These are phyloP conservation scores for Lerista edwardsae DNA, from an alignment of 2,797 vertebrate species.

Conservation along the genomic window DNA sequence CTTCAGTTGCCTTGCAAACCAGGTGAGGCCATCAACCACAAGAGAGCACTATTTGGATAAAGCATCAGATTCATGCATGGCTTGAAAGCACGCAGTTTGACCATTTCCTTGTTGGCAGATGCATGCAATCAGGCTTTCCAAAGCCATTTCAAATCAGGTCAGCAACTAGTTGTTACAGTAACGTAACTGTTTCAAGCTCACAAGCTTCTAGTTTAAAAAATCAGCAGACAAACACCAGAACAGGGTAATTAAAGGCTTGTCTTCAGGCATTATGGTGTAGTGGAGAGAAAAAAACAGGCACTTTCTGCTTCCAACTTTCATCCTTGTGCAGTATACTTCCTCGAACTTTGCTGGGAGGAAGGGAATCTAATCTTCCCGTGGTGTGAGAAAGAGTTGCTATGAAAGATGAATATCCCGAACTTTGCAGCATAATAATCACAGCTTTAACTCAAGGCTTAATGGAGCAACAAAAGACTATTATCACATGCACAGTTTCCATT, in stretches of 20 bases:
- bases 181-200: neutral
- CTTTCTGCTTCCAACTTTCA: neutral
- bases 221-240: neutral
- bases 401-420: neutral
- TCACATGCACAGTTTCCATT: neutral
- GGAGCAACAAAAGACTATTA: neutral
- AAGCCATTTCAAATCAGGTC: neutral
- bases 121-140: neutral
- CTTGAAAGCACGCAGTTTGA: neutral
- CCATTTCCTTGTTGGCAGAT: neutral
- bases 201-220: constrained; percentile 13
- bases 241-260: neutral
- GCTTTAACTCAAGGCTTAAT: constrained; percentile 21
- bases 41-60: neutral
- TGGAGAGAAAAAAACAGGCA: neutral
- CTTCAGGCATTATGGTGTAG: neutral
- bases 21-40: neutral
- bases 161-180: neutral
- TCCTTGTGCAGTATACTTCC: neutral
- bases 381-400: constrained; percentile 1
- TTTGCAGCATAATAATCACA: neutral
- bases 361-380: neutral
- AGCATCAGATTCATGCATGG: neutral
- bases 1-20: neutral
- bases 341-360: neutral